Conservation (phyloP, 2,888 invertebrate species). For the Kuschelorhynchus macadamiae region DNA sequence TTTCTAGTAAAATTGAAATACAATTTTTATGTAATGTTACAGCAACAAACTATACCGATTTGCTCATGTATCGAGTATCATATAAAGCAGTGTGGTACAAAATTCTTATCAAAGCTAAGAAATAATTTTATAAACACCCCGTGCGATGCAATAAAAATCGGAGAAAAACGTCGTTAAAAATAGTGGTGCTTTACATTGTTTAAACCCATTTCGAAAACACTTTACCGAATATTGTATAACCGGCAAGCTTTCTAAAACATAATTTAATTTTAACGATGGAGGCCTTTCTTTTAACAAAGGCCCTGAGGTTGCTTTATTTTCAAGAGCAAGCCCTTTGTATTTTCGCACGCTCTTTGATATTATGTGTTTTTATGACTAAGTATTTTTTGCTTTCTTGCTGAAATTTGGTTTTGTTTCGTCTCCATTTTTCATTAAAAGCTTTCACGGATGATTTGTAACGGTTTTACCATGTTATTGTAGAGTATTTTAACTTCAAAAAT, state of each 20-base stretch:
- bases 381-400: not conserved
- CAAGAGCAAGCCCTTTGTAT: conserved; percentile 13
- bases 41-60: no score
- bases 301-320: conserved; percentile 26
- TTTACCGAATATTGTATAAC: conserved; percentile 16
- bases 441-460: no score
- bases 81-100: no score
- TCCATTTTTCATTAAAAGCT: not conserved
- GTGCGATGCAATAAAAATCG: no score
- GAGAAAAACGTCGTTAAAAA: no score
- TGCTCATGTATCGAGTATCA: no score
- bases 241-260: not conserved
- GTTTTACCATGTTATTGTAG: no score
- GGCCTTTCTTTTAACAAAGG: conserved; percentile 15
- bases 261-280: conserved; percentile 27
- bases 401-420: not conserved
- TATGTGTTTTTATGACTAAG: conserved; percentile 12
- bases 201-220: not conserved
- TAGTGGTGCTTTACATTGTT: not conserved
- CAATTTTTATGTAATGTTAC: no score
- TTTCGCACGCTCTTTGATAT: conserved; percentile 24
- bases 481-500: no score
- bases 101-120: no score
- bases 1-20: no score
- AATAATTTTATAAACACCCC: no score